Conservation (phyloP, 2,888 invertebrate species). For the Pseudococcus jackbeardsleyi region DNA sequence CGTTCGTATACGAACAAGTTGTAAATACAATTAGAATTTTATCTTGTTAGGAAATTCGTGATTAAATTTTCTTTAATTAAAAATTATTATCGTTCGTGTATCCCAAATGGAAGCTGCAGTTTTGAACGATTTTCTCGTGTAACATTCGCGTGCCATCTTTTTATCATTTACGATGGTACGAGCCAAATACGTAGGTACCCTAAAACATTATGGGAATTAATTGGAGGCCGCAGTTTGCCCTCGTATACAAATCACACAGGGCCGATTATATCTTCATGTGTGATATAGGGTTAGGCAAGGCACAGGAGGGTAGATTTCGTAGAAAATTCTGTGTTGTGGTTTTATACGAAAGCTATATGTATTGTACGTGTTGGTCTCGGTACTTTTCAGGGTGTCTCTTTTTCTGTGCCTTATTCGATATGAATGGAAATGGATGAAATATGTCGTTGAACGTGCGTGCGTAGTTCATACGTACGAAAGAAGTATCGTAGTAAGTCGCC, state of each 20-base stretch:
- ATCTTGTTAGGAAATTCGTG: background rate
- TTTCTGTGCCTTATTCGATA: background rate
- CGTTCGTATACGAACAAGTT: background rate
- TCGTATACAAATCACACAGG: background rate
- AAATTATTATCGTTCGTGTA: background rate
- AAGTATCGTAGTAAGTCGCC: background rate
- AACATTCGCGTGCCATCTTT: constrained; percentile 26
- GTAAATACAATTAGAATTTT: constrained; percentile 13
- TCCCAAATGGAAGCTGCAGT: background rate
- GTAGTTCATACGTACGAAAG: background rate
- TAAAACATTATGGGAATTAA: constrained; percentile 15
- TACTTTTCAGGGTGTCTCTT: background rate
- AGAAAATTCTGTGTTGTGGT: background rate
- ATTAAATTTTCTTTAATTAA: constrained; percentile 40
- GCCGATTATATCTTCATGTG: background rate
- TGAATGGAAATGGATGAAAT: background rate
- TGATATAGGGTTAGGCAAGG: too few relatives aligned
- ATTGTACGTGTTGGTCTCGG: constrained; percentile 1
- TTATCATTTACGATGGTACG: background rate
- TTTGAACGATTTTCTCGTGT: background rate
- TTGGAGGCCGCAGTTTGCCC: background rate
- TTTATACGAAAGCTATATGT: background rate
- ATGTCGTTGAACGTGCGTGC: background rate
- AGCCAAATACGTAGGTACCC: background rate
- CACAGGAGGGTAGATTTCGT: too few relatives aligned